Conservation (phyloP, 1,140 invertebrate species). For the Mesaphorura yosii region DNA sequence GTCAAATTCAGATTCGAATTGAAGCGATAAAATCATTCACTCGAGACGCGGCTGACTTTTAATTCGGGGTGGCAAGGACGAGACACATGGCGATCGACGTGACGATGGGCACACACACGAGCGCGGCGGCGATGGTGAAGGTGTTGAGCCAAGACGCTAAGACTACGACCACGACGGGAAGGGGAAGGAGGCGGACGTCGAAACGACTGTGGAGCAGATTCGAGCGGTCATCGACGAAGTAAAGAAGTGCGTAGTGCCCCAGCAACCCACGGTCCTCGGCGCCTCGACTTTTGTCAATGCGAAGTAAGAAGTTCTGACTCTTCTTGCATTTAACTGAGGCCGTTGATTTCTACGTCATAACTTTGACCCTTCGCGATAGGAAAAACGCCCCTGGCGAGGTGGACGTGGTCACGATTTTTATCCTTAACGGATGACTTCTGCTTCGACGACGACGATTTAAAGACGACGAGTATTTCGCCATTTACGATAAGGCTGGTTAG, state of each 20-base stretch:
- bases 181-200: slow-evolving; percentile 40
- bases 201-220: slow-evolving; percentile 67
- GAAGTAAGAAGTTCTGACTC: slow-evolving; percentile 14
- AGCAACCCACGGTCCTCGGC: slow-evolving; percentile 73
- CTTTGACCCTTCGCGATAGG: slow-evolving; percentile 37
- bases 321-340: too few relatives aligned
- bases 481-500: too few relatives aligned
- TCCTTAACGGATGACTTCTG: slow-evolving; percentile 82
- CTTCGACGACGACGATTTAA: too few relatives aligned
- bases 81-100: slow-evolving; percentile 92
- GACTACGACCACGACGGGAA: slow-evolving; percentile 28
- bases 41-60: too few relatives aligned
- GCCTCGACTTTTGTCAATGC: slow-evolving; percentile 91
- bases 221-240: slow-evolving; percentile 88
- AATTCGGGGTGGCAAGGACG: too few relatives aligned
- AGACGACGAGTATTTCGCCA: too few relatives aligned
- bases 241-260: slow-evolving; percentile 77
- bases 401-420: slow-evolving; percentile 85
- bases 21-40: too few relatives aligned
- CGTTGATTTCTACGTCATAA: neutral
- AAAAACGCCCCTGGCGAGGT: slow-evolving; percentile 76
- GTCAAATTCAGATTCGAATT: too few relatives aligned
- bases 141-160: slow-evolving; percentile 25
- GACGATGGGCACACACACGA: slow-evolving; percentile 58
- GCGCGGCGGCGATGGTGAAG: neutral